A percentile compares a stretch with the other conserved stretches of the same genome.
These are phyloP conservation scores for Thalassophryne amazonica DNA, from an alignment of 2,797 vertebrate genomes.

Conservation along the genomic window DNA sequence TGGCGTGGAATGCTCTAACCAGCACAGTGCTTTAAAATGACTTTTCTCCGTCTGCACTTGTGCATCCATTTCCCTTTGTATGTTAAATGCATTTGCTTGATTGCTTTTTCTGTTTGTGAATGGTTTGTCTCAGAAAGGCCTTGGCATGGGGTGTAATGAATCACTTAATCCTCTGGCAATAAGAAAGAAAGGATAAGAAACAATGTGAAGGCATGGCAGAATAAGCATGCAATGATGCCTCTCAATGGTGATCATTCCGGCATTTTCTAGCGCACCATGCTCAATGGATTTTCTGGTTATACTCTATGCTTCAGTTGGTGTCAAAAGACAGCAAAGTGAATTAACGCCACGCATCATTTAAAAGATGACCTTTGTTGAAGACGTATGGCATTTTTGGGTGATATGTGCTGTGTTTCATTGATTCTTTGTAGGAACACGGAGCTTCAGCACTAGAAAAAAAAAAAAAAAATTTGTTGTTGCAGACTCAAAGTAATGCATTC, in stretches of 20 bases:
- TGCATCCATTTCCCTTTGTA: conserved; percentile 58
- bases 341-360: conserved; percentile 43
- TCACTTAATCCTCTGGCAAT: conserved; percentile 68
- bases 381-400: conserved; percentile 5
- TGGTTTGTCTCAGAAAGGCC: conserved; percentile 71
- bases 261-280: conserved; percentile 58
- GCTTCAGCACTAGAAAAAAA: background rate
- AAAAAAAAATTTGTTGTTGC: conserved; percentile 5
- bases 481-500: no score
- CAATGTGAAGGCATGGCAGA: conserved; percentile 68
- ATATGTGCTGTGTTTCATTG: conserved; percentile 1
- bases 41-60: conserved; percentile 53
- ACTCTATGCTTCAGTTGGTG: conserved; percentile 46
- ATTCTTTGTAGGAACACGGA: background rate
- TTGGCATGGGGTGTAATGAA: conserved; percentile 67
- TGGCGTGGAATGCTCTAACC: conserved; percentile 50
- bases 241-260: conserved; percentile 58
- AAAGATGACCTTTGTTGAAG: conserved; percentile 37
- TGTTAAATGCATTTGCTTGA: conserved; percentile 69
- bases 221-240: conserved; percentile 61
- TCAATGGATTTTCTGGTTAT: conserved; percentile 57
- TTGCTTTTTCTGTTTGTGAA: conserved; percentile 74
- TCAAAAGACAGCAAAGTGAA: conserved; percentile 43
- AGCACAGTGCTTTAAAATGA: conserved; percentile 55
- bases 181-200: conserved; percentile 61